These are phyloP conservation scores for Amphilophus citrinellus DNA, from an alignment of 2,113 vertebrate species.

Conservation along the genomic window DNA sequence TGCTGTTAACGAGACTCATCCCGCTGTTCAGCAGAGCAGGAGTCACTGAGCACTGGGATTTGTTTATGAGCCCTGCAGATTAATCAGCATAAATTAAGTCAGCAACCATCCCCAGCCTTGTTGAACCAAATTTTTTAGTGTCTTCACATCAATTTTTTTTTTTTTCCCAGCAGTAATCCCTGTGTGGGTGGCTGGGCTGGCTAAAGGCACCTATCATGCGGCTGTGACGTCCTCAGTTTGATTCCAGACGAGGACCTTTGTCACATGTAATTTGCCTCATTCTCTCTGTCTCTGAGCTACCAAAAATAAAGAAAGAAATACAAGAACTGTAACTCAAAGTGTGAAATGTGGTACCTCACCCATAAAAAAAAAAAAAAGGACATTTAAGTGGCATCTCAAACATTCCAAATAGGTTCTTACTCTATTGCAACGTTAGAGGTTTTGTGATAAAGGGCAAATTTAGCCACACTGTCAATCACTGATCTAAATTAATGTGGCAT, in stretches of 20 bases:
- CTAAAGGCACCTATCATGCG: slow-evolving; percentile 56
- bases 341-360: background rate
- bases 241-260: slow-evolving; percentile 53
- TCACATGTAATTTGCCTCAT: slow-evolving; percentile 48
- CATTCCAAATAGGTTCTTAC: background rate
- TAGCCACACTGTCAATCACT: background rate
- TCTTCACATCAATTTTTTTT: slow-evolving; percentile 25
- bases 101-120: slow-evolving; percentile 20
- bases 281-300: background rate
- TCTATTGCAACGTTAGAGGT: background rate
- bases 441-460: background rate
- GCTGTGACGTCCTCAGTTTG: slow-evolving; percentile 53
- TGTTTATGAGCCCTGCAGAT: slow-evolving; percentile 40
- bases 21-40: background rate
- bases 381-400: background rate
- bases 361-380: background rate
- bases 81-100: slow-evolving; percentile 66
- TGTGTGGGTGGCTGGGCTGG: slow-evolving; percentile 64
- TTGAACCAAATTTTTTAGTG: slow-evolving; percentile 37
- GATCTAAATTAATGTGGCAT: background rate
- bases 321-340: background rate
- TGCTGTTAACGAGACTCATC: slow-evolving; percentile 1
- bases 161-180: slow-evolving; percentile 43
- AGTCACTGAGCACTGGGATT: slow-evolving; percentile 12
- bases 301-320: accelerated